Conservation (phyloP, 1,140 invertebrate genomes). For the Sycophaga agraensis region DNA sequence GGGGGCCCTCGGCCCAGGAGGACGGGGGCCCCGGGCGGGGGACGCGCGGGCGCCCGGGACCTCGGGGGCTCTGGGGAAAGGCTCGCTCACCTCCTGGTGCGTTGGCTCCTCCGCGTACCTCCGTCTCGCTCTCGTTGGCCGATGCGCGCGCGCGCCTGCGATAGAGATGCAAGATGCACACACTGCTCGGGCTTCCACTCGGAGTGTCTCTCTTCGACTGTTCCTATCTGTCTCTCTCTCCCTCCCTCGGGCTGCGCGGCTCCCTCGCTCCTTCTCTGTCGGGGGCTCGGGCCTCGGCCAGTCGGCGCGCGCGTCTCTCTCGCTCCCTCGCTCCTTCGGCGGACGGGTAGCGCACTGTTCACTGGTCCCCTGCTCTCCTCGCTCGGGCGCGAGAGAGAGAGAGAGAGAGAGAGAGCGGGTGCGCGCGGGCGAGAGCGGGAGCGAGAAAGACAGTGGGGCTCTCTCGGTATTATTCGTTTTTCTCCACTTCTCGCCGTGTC, state of each 20-base stretch:
- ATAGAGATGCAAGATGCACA: constrained; percentile 19
- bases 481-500: too few species aligned
- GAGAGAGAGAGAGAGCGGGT: not conserved
- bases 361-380: too few species aligned
- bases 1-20: too few species aligned
- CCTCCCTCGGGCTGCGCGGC: not conserved
- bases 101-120: constrained; percentile 1
- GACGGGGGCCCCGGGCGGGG: too few species aligned
- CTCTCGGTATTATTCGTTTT: too few species aligned
- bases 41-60: too few species aligned
- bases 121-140: too few species aligned
- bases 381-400: not conserved
- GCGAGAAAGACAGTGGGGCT: too few species aligned
- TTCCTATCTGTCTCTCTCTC: not conserved
- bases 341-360: too few species aligned
- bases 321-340: not conserved
- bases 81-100: constrained; percentile 21
- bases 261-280: not conserved
- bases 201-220: constrained; percentile 1
- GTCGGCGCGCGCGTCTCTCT: not conserved
- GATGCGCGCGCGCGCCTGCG: constrained; percentile 19
- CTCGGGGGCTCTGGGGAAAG: too few species aligned
- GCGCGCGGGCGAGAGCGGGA: not conserved
- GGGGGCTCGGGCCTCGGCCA: constrained; percentile 2
- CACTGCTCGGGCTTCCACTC: constrained; percentile 8